These are phyloP conservation scores for Schizaphis graminum DNA, from an alignment of 2,888 invertebrate species.

Conservation along the genomic window DNA sequence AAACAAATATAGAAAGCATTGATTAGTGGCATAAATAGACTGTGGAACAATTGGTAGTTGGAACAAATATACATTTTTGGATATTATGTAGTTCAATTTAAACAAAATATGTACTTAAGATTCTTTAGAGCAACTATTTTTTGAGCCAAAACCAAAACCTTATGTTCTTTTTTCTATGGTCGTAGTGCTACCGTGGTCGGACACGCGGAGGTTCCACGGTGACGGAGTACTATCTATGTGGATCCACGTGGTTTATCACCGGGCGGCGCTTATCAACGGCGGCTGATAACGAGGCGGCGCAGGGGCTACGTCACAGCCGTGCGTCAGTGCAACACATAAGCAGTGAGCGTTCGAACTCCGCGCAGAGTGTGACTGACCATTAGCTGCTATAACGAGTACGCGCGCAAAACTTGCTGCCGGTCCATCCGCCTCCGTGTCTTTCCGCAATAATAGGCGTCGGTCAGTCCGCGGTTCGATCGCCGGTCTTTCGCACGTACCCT, in stretches of 20 bases:
- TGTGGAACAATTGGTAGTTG: too few relatives aligned
- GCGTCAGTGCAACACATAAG: neutral
- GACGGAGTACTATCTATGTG: neutral
- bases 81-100: too few relatives aligned
- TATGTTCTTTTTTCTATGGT: too few relatives aligned
- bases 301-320: conserved; percentile 33
- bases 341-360: neutral
- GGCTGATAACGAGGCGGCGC: neutral
- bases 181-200: neutral
- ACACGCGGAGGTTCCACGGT: conserved; percentile 1
- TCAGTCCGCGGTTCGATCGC: neutral
- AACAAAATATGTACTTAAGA: too few relatives aligned
- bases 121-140: too few relatives aligned
- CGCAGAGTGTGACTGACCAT: neutral
- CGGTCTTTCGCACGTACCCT: neutral
- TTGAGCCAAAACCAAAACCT: too few relatives aligned
- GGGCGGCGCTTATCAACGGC: conserved; percentile 13
- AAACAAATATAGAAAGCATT: too few relatives aligned
- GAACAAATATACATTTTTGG: too few relatives aligned
- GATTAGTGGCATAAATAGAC: too few relatives aligned
- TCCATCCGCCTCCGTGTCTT: neutral
- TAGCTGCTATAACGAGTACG: neutral
- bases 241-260: conserved; percentile 61
- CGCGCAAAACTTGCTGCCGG: neutral
- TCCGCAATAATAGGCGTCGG: neutral